A percentile compares a stretch with the other conserved stretches of the same genome.
Evolutionary conservation across 2,113 vertebrate genomes (phyloP).

Genomic region (Brienomyrus brachyistius): DNA sequence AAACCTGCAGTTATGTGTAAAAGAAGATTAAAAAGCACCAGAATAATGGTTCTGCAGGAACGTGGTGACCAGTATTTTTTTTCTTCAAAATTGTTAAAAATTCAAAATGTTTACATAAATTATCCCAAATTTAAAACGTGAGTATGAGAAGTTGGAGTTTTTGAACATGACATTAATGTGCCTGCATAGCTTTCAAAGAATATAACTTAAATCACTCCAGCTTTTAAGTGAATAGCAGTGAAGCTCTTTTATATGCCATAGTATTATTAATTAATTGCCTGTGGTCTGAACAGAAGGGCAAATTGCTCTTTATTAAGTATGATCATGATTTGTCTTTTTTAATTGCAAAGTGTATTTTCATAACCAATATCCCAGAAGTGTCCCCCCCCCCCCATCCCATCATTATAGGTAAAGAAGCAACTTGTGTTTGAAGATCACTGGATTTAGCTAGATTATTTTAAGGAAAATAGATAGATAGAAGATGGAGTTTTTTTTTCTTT

Average conservation of each 20-base stretch:
- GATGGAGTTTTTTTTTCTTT: conserved; percentile 58
- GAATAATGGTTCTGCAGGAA: not conserved
- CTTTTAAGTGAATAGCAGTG: not conserved
- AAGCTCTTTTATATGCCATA: not conserved
- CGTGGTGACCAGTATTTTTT: not conserved
- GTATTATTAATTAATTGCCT: not conserved
- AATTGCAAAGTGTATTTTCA: conserved; percentile 43
- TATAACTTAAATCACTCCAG: not conserved
- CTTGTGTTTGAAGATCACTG: conserved; percentile 65
- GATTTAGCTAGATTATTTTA: conserved; percentile 71
- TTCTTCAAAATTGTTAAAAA: not conserved
- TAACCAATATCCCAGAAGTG: conserved; percentile 40
- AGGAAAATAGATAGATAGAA: conserved; percentile 60
- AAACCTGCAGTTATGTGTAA: not conserved
- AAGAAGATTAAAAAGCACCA: not conserved
- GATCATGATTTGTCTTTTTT: conserved; percentile 3
- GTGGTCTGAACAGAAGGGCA: not conserved
- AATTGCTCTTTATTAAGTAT: not conserved
- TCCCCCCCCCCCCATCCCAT: conserved; percentile 52
- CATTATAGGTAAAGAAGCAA: conserved; percentile 73
- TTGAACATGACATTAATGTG: not conserved
- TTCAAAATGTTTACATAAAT: not conserved
- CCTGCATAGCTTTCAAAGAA: not conserved
- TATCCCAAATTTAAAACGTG: conserved; percentile 10
- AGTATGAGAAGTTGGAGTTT: not conserved